Percentiles rank a stretch among this genome's conserved stretches.
Conservation (phyloP, 1,140 invertebrate genomes). For the Papilio machaon region DNA sequence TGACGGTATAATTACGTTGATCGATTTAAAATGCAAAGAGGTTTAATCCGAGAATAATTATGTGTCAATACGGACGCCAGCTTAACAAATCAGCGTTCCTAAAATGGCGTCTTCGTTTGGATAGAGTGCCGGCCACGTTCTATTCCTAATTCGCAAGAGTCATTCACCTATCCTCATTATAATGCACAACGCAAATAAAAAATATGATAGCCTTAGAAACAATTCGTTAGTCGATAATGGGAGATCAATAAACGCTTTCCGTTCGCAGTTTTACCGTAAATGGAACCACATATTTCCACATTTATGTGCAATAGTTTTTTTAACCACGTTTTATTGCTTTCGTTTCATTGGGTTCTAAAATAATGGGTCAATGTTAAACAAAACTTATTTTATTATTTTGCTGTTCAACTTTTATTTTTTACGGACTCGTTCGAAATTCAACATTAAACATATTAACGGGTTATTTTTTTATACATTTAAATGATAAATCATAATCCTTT, state of each 20-base stretch:
- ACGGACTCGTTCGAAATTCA: no score
- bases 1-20: conserved; percentile 1
- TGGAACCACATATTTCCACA: conserved; percentile 13
- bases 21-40: conserved; percentile 17
- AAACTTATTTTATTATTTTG: neutral
- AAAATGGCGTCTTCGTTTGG: conserved; percentile 11
- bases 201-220: conserved; percentile 22
- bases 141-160: conserved; percentile 38
- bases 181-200: conserved; percentile 19
- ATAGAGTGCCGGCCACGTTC: conserved; percentile 36
- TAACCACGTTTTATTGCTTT: neutral
- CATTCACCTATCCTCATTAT: conserved; percentile 41
- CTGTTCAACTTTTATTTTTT: neutral
- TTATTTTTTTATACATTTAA: no score
- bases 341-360: neutral
- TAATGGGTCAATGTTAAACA: neutral
- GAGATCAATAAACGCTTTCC: conserved; percentile 26
- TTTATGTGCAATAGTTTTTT: conserved; percentile 13
- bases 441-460: no score
- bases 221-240: conserved; percentile 22
- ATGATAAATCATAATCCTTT: no score
- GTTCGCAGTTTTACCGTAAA: conserved; percentile 6
- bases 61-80: conserved; percentile 34
- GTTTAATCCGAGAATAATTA: conserved; percentile 24
- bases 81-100: conserved; percentile 26